Percentiles rank a stretch among this genome's conserved stretches.
Evolutionary conservation across 1,140 invertebrate genomes (phyloP).

Genomic region (Mamestra configurata): DNA sequence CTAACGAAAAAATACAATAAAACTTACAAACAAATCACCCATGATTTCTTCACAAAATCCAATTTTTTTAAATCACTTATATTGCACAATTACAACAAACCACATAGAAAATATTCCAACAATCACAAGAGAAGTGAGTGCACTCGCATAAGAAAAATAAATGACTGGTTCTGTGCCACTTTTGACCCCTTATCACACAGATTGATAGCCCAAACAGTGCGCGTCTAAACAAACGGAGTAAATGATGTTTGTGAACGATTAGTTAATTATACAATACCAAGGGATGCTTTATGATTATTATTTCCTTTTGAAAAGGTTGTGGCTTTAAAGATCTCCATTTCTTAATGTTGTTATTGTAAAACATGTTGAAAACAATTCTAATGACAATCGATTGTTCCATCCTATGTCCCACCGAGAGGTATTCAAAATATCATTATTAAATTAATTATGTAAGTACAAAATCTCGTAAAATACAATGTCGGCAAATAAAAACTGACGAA

Average conservation of each 20-base stretch:
- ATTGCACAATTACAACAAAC: conserved; percentile 33
- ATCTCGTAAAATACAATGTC: too few relatives aligned
- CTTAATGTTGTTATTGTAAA: neutral
- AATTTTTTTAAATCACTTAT: conserved; percentile 1
- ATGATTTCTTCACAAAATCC: conserved; percentile 49
- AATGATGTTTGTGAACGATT: conserved; percentile 30
- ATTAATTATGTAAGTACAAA: too few relatives aligned
- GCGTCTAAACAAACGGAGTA: conserved; percentile 51
- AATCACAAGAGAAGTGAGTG: conserved; percentile 23
- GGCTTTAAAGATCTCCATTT: neutral
- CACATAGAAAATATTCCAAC: conserved; percentile 22
- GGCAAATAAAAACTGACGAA: too few relatives aligned
- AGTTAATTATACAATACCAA: conserved; percentile 25
- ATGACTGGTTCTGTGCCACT: conserved; percentile 21
- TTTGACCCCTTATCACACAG: conserved; percentile 55
- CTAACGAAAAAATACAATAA: neutral
- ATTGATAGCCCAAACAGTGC: conserved; percentile 39
- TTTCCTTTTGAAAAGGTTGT: conserved; percentile 9
- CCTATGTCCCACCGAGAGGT: too few relatives aligned
- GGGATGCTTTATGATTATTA: neutral
- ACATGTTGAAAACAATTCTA: too few relatives aligned
- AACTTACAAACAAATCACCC: conserved; percentile 67
- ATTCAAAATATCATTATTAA: too few relatives aligned
- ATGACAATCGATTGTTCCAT: too few relatives aligned
- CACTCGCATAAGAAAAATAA: conserved; percentile 14